Evolutionary conservation across 2,797 vertebrate genomes (phyloP).

Genomic region (Chelmon rostratus): DNA sequence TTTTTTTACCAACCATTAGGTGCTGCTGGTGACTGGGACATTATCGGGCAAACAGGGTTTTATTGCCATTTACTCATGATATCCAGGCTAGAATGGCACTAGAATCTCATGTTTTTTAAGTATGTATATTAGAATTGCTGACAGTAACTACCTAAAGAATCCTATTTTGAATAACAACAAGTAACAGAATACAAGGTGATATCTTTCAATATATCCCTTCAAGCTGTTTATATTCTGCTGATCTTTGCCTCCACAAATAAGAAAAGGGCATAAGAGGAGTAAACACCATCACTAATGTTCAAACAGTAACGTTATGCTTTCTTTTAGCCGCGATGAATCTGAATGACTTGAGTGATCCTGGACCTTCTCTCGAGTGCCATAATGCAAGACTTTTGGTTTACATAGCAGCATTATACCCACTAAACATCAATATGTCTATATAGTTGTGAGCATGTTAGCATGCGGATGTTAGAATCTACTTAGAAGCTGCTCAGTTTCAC

Average conservation of each 20-base stretch:
- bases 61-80: slow-evolving; percentile 6
- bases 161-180: neutral
- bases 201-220: neutral
- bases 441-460: neutral
- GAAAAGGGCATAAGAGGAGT: neutral
- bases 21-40: slow-evolving; percentile 6
- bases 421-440: no score
- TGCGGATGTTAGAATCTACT: neutral
- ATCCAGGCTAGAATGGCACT: neutral
- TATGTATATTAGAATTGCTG: neutral
- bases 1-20: no score
- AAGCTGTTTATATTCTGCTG: neutral
- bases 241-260: neutral
- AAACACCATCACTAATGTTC: neutral
- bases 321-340: no score
- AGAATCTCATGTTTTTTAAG: neutral
- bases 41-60: slow-evolving; percentile 5
- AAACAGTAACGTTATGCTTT: neutral
- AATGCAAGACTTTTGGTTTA: no score
- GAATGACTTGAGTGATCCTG: no score
- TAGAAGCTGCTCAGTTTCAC: no score
- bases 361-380: no score
- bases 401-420: no score
- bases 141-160: neutral
- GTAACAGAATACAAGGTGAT: neutral